Evolutionary conservation across 1,140 invertebrate genomes (phyloP), one percentile per base, ranked within the genome.

Genomic region (Zophobas morio): DNA sequence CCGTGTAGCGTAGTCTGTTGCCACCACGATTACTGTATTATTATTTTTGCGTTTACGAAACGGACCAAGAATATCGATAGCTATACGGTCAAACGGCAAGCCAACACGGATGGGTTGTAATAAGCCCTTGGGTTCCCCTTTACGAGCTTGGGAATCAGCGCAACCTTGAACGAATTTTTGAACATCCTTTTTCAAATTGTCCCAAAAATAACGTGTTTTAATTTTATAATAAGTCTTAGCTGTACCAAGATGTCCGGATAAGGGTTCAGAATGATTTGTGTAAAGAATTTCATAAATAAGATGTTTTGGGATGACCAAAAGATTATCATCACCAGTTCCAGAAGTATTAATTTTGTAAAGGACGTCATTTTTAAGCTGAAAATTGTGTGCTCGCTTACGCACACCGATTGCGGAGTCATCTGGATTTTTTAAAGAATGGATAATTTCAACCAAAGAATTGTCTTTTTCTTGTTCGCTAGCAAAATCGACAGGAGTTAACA

Each of bases 1-100:
- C n/a, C 81, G 37, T 6, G 82, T 83, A 6, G 79, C 80, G 49
- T 83, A 83, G 74, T 81, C 78, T 32, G 80, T 82, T 6, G 77
- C 82, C 1, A 83, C 82, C 1, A 80, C 70, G 6, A 82, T 81
- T 20, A 81, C 47, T 8, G 79, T 81, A 60, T 82, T 81, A n/a
- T 77, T 76, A 5, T 70, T 54, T 49, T 46, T 70, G 42, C 71
- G 77, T 73, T 37, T 76, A 35, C 57, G 49, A 47, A 82, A 82
- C 49, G 81, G 81, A n/a, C 79, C 81, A 42, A 82, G 33, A 4
- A 82, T 33, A 53, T 82, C 81, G 1, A 82, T 81, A 4, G 74
- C 82, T 6, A 81, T 51, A 42, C 47, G 47, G 5, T 79, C 76
- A 42, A 80, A 80, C 3, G 78, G 78, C 51, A 32, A 2, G 6